Conservation (phyloP, 2,113 vertebrate species). For the Neoarius graeffei region DNA sequence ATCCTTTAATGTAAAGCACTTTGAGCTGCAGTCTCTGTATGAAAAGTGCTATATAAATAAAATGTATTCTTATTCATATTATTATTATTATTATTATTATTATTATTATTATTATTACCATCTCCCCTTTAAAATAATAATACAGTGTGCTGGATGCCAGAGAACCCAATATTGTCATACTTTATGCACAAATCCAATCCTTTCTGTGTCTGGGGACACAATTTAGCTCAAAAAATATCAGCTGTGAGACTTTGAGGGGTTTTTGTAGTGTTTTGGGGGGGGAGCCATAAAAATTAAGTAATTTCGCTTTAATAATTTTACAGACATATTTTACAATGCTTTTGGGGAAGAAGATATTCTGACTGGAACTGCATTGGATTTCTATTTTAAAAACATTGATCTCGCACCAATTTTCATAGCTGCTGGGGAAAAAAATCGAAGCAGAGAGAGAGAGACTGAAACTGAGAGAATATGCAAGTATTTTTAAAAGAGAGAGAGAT, state of each 20-base stretch:
- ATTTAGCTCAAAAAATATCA: neutral
- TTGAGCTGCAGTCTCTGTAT: too few species aligned
- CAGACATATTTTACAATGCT: neutral
- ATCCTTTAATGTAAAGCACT: too few species aligned
- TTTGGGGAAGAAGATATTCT: constrained; percentile 1
- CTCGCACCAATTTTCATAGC: constrained; percentile 11
- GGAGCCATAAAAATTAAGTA: neutral
- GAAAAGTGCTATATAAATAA: too few species aligned
- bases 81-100: too few species aligned
- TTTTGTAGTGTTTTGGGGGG: neutral
- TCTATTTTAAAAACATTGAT: constrained; percentile 27
- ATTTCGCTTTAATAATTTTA: neutral
- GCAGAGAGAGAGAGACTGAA: neutral
- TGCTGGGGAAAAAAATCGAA: neutral
- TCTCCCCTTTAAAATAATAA: neutral
- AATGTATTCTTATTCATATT: too few species aligned
- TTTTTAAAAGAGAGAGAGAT: neutral
- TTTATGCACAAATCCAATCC: neutral
- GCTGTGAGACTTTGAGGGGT: neutral
- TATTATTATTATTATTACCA: too few species aligned
- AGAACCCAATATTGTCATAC: neutral
- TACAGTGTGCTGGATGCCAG: neutral
- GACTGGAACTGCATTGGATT: neutral
- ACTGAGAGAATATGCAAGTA: neutral
- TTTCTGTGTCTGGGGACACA: neutral